Base-by-base conservation (phyloP, 2,888 invertebrate genomes). In the Plagodis dolabraria region DNA sequence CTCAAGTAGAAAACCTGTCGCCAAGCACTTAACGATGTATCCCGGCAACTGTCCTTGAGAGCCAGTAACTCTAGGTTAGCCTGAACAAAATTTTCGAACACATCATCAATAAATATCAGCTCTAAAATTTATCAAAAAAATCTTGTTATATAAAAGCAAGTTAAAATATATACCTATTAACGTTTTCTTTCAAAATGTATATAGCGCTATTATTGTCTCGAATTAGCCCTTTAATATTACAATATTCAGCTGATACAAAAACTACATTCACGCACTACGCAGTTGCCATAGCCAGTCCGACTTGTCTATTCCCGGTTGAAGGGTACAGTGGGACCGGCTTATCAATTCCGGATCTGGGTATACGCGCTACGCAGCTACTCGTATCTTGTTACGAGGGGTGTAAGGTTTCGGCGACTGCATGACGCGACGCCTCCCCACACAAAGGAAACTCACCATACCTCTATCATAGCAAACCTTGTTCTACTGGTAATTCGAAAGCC, bases 371-470 rank as follows among this genome's bases (percentile, higher is more conserved):
- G 34, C 57, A 65, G 63, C 71, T 85, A 22, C 22, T 22, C 22
- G 22, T 22, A 78, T 86, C 80, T 74, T 64, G 82, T 89, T 89
- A 80, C 86, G 63, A 58, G 64, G 71, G 76, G 87, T 90, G 76
- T 90, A 75, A 69, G 69, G 84, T 90, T 86, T 80, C 90, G 79
- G 76, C 77, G 82, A 70, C 81, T 64, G 54, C 72, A 69, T 70
- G 77, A 61, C 72, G 69, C 71, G 77, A 61, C 74, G 77, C 72
- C 68, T 68, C 57, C 64, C 64, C 72, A 63, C 75, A 84, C 84
- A 86, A 87, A 83, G 75, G 71, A 71, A 77, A 75, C 76, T 68
- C 57, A 53, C 43, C 52, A n/a, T 35, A 52, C 47, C 60, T 65
- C 47, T 54, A 69, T 70, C 72, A 73, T 77, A 8, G 36, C 22